Evolutionary conservation across 2,888 invertebrate genomes (phyloP), one percentile per base, ranked within the genome.

Genomic region (Priocnemis perturbator): DNA sequence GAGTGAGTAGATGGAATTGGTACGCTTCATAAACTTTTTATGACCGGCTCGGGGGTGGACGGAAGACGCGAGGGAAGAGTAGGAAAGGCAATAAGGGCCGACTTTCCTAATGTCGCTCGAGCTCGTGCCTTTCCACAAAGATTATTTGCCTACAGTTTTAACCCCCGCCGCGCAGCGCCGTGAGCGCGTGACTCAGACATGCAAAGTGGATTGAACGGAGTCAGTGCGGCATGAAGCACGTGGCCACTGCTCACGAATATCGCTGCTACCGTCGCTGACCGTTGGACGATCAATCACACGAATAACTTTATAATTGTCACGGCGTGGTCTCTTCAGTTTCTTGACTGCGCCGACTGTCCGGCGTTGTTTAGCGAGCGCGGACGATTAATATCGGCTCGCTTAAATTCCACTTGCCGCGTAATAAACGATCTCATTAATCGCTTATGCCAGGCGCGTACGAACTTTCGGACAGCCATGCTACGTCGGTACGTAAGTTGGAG

Each of bases 11-110:
- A 77, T 68, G 66, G 64, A 70, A 74, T 67, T 60, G 71, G 63
- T 69, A 60, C 59, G 48, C 52, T 67, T 74, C 69, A 60, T 69
- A 57, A 70, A 70, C 58, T 62, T 74, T 74, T 77, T 70, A 74
- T 53, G 57, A 52, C 19, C 62, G 4, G 37, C 11, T 37, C 1
- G 37, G 1, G 37, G 37, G 37, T 37, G 7, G 30, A 37, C 17
- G 45, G 48, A 44, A 64, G 37, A 37, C 2, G 37, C 11, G 37
- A 26, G 3, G 26, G 3, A 5, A 5, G 3, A 5, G 5, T 26
- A 5, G 3, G 26, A 26, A 26, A n/a, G n/a, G 26, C 5, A 26
- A 5, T 26, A 59, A 56, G 37, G 52, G 53, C 56, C 50, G 53
- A 50, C 56, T 63, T 47, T 62, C 50, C 64, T 64, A 61, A 64